These are phyloP conservation scores for Meliscaeva auricollis DNA, from an alignment of 2,888 invertebrate species.

Conservation along the genomic window DNA sequence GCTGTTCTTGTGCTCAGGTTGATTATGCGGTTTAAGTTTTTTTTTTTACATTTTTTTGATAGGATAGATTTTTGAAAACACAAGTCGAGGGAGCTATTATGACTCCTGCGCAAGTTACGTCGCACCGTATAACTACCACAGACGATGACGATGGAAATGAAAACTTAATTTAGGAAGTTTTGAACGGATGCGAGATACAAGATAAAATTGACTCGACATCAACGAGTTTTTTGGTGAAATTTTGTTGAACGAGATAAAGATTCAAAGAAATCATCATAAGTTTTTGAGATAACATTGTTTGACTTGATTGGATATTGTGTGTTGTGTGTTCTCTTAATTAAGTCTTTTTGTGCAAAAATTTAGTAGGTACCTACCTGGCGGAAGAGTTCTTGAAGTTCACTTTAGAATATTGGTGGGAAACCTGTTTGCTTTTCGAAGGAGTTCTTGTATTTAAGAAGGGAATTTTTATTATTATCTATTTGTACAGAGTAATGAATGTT, in stretches of 20 bases:
- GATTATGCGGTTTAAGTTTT: slow-evolving; percentile 25
- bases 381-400: not conserved
- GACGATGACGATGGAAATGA: slow-evolving; percentile 33
- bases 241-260: slow-evolving; percentile 7
- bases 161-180: slow-evolving; percentile 46
- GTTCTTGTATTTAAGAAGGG: not conserved
- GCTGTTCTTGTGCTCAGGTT: not conserved
- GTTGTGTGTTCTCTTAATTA: slow-evolving; percentile 37
- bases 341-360: not conserved
- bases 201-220: not conserved
- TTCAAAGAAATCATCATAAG: slow-evolving; percentile 20
- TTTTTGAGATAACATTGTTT: slow-evolving; percentile 41
- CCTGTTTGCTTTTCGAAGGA: not conserved
- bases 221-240: not conserved
- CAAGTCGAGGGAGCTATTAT: not conserved
- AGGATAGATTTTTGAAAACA: slow-evolving; percentile 7
- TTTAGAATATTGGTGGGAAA: slow-evolving; percentile 10
- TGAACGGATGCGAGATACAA: slow-evolving; percentile 19
- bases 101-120: not conserved
- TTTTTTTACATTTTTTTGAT: slow-evolving; percentile 8
- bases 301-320: slow-evolving; percentile 15
- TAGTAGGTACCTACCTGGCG: no score
- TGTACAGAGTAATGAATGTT: not conserved
- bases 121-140: not conserved
- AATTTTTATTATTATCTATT: slow-evolving; percentile 15